Evolutionary conservation across 2,113 vertebrate species (phyloP).

Genomic region (Pholis gunnellus): DNA sequence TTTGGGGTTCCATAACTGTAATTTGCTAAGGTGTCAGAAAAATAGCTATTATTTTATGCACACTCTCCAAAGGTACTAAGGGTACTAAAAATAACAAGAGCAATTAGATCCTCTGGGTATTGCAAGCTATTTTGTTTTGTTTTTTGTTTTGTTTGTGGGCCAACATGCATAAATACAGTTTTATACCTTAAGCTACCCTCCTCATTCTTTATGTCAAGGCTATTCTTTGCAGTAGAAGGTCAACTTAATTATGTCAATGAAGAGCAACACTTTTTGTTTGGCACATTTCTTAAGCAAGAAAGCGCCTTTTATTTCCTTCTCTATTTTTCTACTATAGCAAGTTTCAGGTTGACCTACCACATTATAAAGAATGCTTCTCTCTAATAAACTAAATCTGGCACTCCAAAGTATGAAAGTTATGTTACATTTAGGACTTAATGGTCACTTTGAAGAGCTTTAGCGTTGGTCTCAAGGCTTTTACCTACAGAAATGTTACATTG

Average conservation of each 20-base stretch:
- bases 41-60: conserved; percentile 45
- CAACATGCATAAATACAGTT: conserved; percentile 20
- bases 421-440: conserved; percentile 6
- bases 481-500: not conserved
- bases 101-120: conserved; percentile 33
- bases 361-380: not conserved
- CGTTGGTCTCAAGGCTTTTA: conserved; percentile 4
- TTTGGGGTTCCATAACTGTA: conserved; percentile 32
- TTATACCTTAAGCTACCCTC: not conserved
- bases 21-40: conserved; percentile 27
- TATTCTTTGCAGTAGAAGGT: conserved; percentile 4
- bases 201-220: not conserved
- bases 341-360: not conserved
- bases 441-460: conserved; percentile 12
- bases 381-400: not conserved
- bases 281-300: conserved; percentile 1
- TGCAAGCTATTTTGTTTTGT: conserved; percentile 37
- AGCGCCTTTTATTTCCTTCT: not conserved
- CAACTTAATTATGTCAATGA: conserved; percentile 13
- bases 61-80: conserved; percentile 55
- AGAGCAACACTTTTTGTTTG: not conserved
- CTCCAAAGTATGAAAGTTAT: not conserved
- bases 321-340: not conserved
- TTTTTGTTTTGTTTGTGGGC: conserved; percentile 13
- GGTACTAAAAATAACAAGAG: conserved; percentile 31